Base-by-base conservation (phyloP, 2,888 invertebrate species). In the Drosophila silvestris region DNA sequence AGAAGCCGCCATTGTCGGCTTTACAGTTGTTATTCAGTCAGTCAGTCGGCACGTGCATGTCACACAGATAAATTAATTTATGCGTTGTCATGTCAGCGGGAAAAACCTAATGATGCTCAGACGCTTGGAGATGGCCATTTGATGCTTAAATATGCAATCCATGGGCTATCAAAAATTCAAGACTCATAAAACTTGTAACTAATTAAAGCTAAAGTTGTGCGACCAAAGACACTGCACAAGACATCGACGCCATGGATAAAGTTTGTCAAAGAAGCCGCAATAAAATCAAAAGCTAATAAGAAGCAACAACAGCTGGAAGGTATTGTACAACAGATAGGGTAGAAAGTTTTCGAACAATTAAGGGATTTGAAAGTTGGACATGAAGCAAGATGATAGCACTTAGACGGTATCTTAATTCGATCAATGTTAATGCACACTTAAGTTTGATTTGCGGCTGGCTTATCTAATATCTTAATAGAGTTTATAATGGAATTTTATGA, bases 331-430 rank as follows among this genome's bases (percentile, higher is more conserved):
- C 22, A 75, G 70, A 74, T 69, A 74, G 64, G 57, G 61, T 56
- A 52, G 70, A 88, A 77, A 60, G 73, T 81, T 77, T 61, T 22
- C 60, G 14, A 53, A n/a, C 81, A 67, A 85, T 79, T 83, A 81
- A 84, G 69, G 78, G 71, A 75, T 76, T 84, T 74, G 30, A 82
- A 86, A 83, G 68, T 74, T 66, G 44, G 35, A 30, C 53, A 61
- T 62, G n/a, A 63, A 58, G 30, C 65, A 70, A 41, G 47, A 33
- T 52, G 51, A 68, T 22, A 35, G 35, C 26, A n/a, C 33, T 30
- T 16, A 22, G 44, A 9, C 44, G 12, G 30, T 67, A 69, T 69
- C 64, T 65, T 65, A 75, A 82, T 73, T 81, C 52, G 60, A 67
- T 70, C 77, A 65, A 54, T 62, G 59, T 65, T 80, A 80, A 59